Conservation (phyloP, 2,113 vertebrate genomes). For the Peromyscus leucopus region DNA sequence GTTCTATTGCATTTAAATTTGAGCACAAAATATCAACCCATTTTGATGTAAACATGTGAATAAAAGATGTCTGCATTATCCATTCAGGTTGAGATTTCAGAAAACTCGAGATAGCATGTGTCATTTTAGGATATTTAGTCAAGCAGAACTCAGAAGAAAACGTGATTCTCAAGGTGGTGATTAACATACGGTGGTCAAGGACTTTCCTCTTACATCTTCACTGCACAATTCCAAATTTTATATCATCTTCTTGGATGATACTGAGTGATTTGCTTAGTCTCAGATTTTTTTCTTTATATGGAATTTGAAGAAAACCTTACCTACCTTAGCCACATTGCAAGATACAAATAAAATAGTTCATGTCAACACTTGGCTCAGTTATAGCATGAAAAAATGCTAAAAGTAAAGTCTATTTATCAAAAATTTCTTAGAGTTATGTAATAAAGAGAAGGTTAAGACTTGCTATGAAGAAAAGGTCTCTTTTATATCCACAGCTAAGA, state of each 20-base stretch:
- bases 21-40: neutral
- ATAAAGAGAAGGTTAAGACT: neutral
- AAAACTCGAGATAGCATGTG: neutral
- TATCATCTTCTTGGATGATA: neutral
- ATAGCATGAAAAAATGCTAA: neutral
- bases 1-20: neutral
- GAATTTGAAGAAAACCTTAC: neutral
- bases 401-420: neutral
- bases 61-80: neutral
- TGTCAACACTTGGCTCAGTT: neutral
- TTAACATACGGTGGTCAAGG: neutral
- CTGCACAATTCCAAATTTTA: neutral
- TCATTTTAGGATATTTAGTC: neutral
- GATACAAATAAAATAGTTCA: neutral
- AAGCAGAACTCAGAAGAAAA: fast-evolving
- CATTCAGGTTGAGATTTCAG: neutral
- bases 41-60: neutral
- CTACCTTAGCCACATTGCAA: neutral
- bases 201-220: neutral
- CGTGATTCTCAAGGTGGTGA: neutral
- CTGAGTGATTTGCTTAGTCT: neutral
- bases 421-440: neutral
- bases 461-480: neutral
- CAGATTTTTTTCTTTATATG: neutral
- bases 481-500: neutral